Conservation (phyloP, 2,888 invertebrate species). For the Tanypteryx hageni region DNA sequence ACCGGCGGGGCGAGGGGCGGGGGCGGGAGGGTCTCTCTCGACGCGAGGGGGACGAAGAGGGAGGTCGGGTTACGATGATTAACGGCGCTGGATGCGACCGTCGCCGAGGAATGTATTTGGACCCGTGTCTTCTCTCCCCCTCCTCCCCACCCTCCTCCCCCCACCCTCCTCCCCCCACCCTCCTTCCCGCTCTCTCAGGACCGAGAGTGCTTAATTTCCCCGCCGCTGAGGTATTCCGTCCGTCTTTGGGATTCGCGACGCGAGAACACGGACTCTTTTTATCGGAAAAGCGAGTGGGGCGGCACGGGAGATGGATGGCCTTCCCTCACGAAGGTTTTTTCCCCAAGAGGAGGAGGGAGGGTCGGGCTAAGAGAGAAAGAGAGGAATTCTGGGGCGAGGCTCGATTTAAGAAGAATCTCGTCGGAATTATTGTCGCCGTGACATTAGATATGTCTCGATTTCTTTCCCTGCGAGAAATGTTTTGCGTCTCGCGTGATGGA, state of each 20-base stretch:
- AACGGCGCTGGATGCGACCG: background rate
- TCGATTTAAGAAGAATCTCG: background rate
- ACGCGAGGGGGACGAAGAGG: background rate
- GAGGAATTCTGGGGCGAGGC: background rate
- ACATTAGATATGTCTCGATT: background rate
- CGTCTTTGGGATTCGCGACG: slow-evolving; percentile 4
- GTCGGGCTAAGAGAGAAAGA: no score
- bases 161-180: background rate
- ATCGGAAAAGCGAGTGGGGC: background rate
- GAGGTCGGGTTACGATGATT: slow-evolving; percentile 15
- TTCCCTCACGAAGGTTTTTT: no score
- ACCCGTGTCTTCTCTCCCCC: background rate
- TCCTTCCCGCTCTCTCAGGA: background rate
- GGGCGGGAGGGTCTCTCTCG: background rate
- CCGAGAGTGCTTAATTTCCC: slow-evolving; percentile 3
- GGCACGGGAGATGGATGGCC: no score
- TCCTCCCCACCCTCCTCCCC: background rate
- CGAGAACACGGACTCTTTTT: background rate
- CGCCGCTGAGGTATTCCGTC: background rate
- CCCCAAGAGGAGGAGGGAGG: no score
- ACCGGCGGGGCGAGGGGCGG: no score
- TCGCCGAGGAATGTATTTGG: background rate
- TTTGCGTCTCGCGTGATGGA: background rate
- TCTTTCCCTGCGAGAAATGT: background rate
- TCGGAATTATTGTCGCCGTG: background rate